Conservation (phyloP, 1,140 invertebrate species). For the Temnothorax longispinosus region DNA sequence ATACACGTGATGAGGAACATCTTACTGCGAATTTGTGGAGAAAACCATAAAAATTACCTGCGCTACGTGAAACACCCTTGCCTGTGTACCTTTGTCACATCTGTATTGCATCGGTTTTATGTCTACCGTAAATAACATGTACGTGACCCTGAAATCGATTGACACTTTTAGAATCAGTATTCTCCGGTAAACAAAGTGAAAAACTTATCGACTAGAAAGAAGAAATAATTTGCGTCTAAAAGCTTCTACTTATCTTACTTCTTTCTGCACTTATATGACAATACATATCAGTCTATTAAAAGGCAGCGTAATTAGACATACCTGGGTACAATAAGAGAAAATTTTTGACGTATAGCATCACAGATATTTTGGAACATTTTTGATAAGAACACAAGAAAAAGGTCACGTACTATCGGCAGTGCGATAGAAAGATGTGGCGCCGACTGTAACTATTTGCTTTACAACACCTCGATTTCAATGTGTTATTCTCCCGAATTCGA, state of each 20-base stretch:
- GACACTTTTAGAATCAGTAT: neutral
- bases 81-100: neutral
- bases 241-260: neutral
- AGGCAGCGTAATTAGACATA: neutral
- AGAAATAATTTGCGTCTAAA: neutral
- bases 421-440: constrained; percentile 47
- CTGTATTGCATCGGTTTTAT: neutral
- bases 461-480: too few species aligned
- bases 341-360: too few species aligned
- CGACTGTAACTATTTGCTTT: constrained; percentile 57
- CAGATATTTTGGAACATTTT: too few species aligned
- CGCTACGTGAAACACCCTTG: too few species aligned
- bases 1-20: neutral
- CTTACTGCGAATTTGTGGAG: neutral
- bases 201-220: neutral
- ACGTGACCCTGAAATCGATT: neutral
- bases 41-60: neutral
- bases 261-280: neutral
- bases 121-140: neutral
- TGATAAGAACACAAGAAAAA: constrained; percentile 11
- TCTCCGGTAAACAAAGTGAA: neutral
- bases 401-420: constrained; percentile 65
- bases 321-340: neutral
- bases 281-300: too few species aligned
- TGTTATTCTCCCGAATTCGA: too few species aligned